phyloP scores from a whole-genome alignment of 2,113 vertebrate genomes.

The Ophiodon elongatus region DNA sequence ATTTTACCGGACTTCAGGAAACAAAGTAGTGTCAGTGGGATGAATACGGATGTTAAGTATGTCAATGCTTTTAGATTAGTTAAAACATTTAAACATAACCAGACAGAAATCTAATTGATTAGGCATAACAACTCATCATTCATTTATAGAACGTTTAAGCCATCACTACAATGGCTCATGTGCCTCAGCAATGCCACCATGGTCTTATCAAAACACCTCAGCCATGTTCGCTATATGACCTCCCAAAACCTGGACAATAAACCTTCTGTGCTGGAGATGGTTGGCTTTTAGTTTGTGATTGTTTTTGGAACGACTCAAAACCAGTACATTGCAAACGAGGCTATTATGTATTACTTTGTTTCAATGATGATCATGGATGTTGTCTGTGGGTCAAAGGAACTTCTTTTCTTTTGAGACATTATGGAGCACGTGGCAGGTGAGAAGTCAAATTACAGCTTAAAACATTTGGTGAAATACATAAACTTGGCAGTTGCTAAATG shows the following conservation, averaged over 20 bases:
- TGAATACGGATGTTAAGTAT: no score
- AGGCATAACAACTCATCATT: neutral
- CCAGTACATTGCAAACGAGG: neutral
- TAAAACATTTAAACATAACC: neutral
- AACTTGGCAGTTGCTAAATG: neutral
- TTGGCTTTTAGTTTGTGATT: neutral
- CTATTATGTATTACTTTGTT: neutral
- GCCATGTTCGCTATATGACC: constrained; percentile 1
- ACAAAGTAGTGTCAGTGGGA: neutral
- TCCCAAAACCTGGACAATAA: constrained; percentile 22
- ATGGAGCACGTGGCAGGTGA: neutral
- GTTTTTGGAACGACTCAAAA: neutral
- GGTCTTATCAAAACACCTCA: constrained; percentile 31
- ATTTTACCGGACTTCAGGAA: constrained; percentile 4
- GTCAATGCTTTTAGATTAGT: neutral
- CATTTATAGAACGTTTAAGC: neutral
- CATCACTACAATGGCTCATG: constrained; percentile 18
- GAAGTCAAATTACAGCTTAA: neutral
- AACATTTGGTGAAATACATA: neutral
- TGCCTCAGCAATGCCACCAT: constrained; percentile 60
- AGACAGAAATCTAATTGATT: constrained; percentile 7
- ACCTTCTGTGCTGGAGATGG: constrained; percentile 9
- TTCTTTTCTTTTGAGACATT: neutral
- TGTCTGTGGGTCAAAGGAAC: neutral
- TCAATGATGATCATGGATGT: neutral